These are phyloP conservation scores for Sebastes baramenuke DNA, from an alignment of 2,797 vertebrate genomes.

Conservation along the genomic window DNA sequence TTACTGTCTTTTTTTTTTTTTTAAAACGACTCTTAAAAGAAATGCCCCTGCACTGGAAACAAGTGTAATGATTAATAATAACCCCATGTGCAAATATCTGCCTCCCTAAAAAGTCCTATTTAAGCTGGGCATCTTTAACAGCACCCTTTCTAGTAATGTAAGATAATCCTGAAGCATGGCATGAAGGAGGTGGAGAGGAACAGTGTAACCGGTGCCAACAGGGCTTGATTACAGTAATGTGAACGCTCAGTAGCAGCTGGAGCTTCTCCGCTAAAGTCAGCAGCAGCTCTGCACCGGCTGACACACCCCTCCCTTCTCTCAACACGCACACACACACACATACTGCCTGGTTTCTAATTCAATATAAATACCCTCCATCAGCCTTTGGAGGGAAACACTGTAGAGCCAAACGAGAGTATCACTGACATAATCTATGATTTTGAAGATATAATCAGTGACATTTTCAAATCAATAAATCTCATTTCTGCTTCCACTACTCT, in stretches of 20 bases:
- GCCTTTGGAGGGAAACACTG: conserved; percentile 22
- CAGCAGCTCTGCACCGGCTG: conserved; percentile 41
- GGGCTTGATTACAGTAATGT: conserved; percentile 75
- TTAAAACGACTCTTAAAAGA: background rate
- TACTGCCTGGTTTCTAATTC: conserved; percentile 36
- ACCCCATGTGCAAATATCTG: conserved; percentile 3
- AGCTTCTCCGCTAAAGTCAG: conserved; percentile 61
- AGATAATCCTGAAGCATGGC: conserved; percentile 40
- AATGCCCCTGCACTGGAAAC: background rate
- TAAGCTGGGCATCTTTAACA: conserved; percentile 13
- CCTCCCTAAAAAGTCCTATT: conserved; percentile 25
- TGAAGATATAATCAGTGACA: background rate
- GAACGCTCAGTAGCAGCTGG: conserved; percentile 72
- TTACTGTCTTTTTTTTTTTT: background rate
- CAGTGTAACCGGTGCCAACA: conserved; percentile 50
- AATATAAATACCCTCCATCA: conserved; percentile 48
- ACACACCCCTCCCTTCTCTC: conserved; percentile 39
- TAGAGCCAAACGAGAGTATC: background rate
- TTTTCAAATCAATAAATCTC: background rate
- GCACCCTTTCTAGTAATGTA: conserved; percentile 59
- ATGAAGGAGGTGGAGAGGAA: conserved; percentile 30
- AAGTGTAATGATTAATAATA: background rate
- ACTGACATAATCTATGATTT: background rate
- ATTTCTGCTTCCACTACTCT: background rate
- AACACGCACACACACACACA: conserved; percentile 5